Conservation (phyloP, 2,113 vertebrate species). For the Indicator maculatus region DNA sequence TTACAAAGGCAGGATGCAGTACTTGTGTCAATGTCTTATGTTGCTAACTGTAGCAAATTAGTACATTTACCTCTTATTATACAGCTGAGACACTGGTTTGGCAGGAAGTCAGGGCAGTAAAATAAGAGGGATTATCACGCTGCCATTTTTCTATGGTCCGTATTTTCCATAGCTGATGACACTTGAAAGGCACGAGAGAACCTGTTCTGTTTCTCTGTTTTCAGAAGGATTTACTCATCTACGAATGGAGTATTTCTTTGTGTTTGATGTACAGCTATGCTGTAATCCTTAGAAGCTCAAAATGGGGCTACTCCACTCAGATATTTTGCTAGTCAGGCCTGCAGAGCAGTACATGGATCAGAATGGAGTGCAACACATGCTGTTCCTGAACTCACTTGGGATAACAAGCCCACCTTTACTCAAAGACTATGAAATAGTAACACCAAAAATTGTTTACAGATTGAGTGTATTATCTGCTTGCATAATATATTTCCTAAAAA, state of each 20-base stretch:
- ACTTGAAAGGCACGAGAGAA: constrained; percentile 3
- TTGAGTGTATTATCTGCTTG: background rate
- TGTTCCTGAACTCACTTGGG: background rate
- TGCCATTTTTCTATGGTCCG: background rate
- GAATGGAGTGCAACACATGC: background rate
- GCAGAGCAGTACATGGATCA: background rate
- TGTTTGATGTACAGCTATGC: background rate
- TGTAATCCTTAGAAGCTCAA: background rate
- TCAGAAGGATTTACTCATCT: background rate
- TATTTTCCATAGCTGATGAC: background rate
- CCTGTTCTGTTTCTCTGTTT: constrained; percentile 8
- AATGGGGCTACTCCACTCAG: background rate
- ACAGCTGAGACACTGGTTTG: background rate
- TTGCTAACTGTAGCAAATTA: background rate
- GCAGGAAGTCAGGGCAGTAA: background rate
- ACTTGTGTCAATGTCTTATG: background rate
- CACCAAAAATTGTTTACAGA: background rate
- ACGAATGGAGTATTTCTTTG: background rate
- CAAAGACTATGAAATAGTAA: background rate
- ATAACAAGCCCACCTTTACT: background rate
- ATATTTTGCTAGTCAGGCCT: background rate
- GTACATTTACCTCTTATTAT: background rate
- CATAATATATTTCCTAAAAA: background rate
- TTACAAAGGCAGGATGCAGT: background rate
- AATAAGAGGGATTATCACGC: background rate